A percentile compares a stretch with the other conserved stretches of the same genome.
Evolutionary conservation across 2,113 vertebrate genomes (phyloP).

Genomic region (Odocoileus hemionus): DNA sequence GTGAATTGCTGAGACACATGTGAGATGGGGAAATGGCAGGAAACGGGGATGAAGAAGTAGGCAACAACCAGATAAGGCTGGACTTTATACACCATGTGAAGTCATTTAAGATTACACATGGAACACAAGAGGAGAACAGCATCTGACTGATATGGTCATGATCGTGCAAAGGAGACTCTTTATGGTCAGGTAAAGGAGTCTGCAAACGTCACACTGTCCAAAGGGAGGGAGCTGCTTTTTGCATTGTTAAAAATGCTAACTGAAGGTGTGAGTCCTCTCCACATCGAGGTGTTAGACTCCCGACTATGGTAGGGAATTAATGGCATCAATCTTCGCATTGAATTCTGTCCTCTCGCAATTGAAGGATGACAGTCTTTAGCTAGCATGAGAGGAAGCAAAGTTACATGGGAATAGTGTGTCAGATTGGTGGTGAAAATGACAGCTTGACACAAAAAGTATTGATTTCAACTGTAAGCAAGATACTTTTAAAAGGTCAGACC

Average conservation of each 20-base stretch:
- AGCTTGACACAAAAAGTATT: conserved; percentile 26
- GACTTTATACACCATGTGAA: not conserved
- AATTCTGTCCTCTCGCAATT: not conserved
- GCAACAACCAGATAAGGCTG: not conserved
- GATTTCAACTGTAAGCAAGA: conserved; percentile 53
- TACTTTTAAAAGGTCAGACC: conserved; percentile 48
- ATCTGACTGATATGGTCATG: not conserved
- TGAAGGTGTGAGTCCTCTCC: not conserved
- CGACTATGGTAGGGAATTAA: not conserved
- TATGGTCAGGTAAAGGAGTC: not conserved
- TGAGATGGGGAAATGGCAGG: not conserved
- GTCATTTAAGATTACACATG: not conserved
- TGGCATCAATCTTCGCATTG: not conserved
- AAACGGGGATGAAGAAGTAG: not conserved
- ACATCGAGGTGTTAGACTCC: not conserved
- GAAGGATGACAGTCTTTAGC: not conserved
- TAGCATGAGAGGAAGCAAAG: not conserved
- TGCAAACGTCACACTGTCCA: not conserved
- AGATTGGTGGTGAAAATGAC: conserved; percentile 37
- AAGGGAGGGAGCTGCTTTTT: not conserved
- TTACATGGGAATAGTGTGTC: not conserved
- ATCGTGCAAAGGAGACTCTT: not conserved
- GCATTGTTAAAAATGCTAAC: not conserved
- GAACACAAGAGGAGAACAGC: not conserved
- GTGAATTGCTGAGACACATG: not conserved